Conservation (phyloP, 2,888 invertebrate genomes). For the Pheosia tremula region DNA sequence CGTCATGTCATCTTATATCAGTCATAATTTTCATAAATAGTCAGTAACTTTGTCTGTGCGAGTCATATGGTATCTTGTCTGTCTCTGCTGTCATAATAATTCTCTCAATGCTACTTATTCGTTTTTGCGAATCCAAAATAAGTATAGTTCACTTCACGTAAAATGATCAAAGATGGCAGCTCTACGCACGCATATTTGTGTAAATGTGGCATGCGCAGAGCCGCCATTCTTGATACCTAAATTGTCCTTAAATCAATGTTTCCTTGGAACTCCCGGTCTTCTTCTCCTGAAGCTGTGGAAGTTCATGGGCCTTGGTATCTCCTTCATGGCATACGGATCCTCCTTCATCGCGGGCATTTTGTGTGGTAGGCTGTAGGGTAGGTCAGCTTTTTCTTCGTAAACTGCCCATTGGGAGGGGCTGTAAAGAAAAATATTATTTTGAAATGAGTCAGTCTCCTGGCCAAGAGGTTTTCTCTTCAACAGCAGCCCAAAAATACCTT, state of each 20-base stretch:
- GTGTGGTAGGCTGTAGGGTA: slow-evolving; percentile 55
- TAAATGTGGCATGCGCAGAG: too few species aligned
- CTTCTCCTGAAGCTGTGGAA: slow-evolving; percentile 55
- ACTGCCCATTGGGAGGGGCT: slow-evolving; percentile 79
- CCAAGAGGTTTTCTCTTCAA: too few species aligned
- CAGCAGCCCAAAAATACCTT: too few species aligned
- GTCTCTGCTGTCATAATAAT: not conserved
- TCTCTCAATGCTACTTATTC: slow-evolving; percentile 6
- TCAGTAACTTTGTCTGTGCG: too few species aligned
- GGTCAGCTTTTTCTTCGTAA: slow-evolving; percentile 71
- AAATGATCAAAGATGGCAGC: too few species aligned
- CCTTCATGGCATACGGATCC: slow-evolving; percentile 73
- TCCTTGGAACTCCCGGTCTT: slow-evolving; percentile 48
- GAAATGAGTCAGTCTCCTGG: not conserved
- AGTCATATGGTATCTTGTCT: not conserved
- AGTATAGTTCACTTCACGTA: too few species aligned
- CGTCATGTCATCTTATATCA: too few species aligned
- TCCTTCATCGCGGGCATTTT: slow-evolving; percentile 66
- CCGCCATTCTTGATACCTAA: not conserved
- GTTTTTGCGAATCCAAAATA: too few species aligned
- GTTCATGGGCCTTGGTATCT: slow-evolving; percentile 72
- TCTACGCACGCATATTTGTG: too few species aligned
- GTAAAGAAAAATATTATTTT: slow-evolving; percentile 37
- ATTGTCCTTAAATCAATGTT: slow-evolving; percentile 15
- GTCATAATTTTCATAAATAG: too few species aligned